Evolutionary conservation across 1,140 invertebrate species (phyloP), one percentile per base, ranked within the genome.

Genomic region (Agrypnia vestita): DNA sequence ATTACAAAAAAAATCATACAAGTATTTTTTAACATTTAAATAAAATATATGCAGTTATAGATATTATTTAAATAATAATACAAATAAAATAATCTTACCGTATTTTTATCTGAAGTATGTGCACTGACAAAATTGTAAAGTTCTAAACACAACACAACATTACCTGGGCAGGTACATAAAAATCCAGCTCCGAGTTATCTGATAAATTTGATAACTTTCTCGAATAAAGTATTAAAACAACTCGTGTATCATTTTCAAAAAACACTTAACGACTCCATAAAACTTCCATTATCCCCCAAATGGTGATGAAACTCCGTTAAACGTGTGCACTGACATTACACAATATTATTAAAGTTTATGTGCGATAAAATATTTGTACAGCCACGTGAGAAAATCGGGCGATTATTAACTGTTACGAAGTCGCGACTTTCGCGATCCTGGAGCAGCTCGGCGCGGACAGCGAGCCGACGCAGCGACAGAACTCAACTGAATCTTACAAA

Each of bases 401-500:
- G 15, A n/a, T n/a, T n/a, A n/a, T 75, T 75, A n/a, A 59, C 19
- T 59, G 56, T 79, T 79, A 74, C 77, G 77, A 79, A 73, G 51
- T 10, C 9, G 59, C 35, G 43, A 21, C 8, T 15, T 10, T 8
- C 12, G 47, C 43, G 13, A 67, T 67, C 35, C 47, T 25, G 61
- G 21, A 35, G 21, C 8, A 25, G 44, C 13, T 11, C 12, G 21
- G 15, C 77, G n/a, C n/a, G 44, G 17, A 25, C 9, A 19, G 61
- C 76, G 13, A 17, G 8, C 25, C 10, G 46, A 13, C 12, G 9
- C n/a, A 51, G 69, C 56, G 56, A 46, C 71, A n/a, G 25, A 61
- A 79, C 77, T 56, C 69, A 79, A 79, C 77, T 79, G 77, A 79
- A 67, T 76, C 61, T 25, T 44, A 71, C 19, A 21, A 59, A 79